Conservation (phyloP, 2,888 invertebrate genomes). For the Onchidella celtica region DNA sequence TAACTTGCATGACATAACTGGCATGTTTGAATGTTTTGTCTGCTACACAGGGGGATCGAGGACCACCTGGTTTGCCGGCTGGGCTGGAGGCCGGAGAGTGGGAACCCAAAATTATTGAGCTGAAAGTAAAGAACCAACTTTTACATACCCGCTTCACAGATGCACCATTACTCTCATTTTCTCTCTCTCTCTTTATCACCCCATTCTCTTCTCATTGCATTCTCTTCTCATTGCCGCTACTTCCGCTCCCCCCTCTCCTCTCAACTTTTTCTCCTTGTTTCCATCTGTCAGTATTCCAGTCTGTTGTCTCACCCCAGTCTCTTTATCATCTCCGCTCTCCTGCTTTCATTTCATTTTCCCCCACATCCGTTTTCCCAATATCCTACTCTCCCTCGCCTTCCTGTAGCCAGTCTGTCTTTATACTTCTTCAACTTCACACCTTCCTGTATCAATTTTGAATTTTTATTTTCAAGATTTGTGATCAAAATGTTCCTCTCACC, state of each 20-base stretch:
- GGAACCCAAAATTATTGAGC: conserved; percentile 58
- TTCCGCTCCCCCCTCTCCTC: not conserved
- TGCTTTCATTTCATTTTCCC: not conserved
- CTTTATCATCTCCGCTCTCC: not conserved
- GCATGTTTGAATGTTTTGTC: conserved; percentile 32
- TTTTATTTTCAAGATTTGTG: not conserved
- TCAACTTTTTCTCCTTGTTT: not conserved
- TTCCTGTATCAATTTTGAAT: not conserved
- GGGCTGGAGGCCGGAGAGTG: conserved; percentile 59
- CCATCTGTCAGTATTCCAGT: not conserved
- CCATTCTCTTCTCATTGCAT: not conserved
- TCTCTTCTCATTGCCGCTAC: not conserved
- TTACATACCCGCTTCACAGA: too few relatives aligned
- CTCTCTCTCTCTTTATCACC: not conserved
- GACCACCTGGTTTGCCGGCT: conserved; percentile 71
- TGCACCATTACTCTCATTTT: not conserved
- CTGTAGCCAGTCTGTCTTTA: not conserved
- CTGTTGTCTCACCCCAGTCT: not conserved
- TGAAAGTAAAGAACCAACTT: conserved; percentile 66
- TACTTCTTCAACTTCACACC: not conserved
- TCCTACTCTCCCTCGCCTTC: not conserved
- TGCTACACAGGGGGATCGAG: conserved; percentile 68
- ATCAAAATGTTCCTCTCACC: too few relatives aligned
- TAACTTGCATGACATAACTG: too few relatives aligned
- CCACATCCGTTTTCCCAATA: not conserved